Percentiles rank a stretch among this genome's conserved stretches.
Conservation (phyloP, 2,113 vertebrate genomes). For the Pachypanchax playfairii region DNA sequence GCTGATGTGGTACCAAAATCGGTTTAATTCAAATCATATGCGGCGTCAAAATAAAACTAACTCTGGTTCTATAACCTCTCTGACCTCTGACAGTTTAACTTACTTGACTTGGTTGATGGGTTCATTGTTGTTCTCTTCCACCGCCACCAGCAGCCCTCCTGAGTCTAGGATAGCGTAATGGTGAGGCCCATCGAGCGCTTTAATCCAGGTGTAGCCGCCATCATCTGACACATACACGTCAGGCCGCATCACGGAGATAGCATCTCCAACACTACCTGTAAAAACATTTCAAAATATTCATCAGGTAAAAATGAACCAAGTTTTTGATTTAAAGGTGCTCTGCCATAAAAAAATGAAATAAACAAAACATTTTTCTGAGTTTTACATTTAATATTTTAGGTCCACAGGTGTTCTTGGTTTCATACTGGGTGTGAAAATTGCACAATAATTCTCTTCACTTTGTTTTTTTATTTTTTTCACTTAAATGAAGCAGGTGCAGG, state of each 20-base stretch:
- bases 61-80: no score
- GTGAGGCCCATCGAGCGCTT: conserved; percentile 89
- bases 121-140: conserved; percentile 80
- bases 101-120: conserved; percentile 87
- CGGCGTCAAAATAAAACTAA: no score
- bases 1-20: no score
- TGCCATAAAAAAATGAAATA: no score
- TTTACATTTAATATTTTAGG: no score
- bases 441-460: no score
- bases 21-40: background rate
- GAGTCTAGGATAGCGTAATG: conserved; percentile 94
- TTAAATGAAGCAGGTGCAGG: no score
- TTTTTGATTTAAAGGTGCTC: no score
- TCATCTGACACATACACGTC: conserved; percentile 95
- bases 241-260: conserved; percentile 86
- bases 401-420: no score
- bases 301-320: background rate
- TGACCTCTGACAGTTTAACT: conserved; percentile 31
- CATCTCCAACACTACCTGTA: conserved; percentile 90
- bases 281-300: background rate
- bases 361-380: no score
- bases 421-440: no score
- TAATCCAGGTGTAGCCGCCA: conserved; percentile 91
- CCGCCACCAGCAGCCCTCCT: conserved; percentile 91
- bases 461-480: no score